Evolutionary conservation across 2,888 invertebrate genomes (phyloP).

Genomic region (Drosophila pseudotalamancana): DNA sequence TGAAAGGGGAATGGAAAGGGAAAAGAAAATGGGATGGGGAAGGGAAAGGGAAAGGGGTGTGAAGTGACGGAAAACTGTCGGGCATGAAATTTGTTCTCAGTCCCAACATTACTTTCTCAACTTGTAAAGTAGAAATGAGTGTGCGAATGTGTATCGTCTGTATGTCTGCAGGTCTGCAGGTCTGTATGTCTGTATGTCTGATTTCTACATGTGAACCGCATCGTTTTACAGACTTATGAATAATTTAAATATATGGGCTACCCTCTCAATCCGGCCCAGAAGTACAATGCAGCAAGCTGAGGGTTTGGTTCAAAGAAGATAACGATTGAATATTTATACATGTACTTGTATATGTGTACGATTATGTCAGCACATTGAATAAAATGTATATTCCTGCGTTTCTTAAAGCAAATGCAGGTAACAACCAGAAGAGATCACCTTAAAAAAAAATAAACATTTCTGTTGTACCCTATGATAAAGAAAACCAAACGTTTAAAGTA

Average conservation of each 20-base stretch:
- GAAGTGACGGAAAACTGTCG: constrained; percentile 45
- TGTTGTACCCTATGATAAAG: constrained; percentile 16
- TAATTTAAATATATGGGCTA: constrained; percentile 49
- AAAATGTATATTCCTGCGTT: constrained; percentile 10
- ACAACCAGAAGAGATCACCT: background rate
- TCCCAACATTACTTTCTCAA: constrained; percentile 35
- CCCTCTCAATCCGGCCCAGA: background rate
- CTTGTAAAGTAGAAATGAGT: constrained; percentile 22
- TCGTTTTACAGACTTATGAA: constrained; percentile 68
- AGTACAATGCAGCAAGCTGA: background rate
- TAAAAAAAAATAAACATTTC: constrained; percentile 1
- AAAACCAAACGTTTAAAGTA: too few relatives aligned
- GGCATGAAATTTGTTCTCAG: constrained; percentile 54
- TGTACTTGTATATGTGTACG: constrained; percentile 3
- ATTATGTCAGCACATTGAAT: constrained; percentile 35
- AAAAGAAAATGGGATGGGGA: too few relatives aligned
- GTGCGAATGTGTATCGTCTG: constrained; percentile 1
- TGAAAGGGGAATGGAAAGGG: too few relatives aligned
- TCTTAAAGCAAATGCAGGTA: constrained; percentile 20
- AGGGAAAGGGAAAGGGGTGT: constrained; percentile 1
- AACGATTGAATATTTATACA: constrained; percentile 60
- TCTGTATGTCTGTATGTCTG: constrained; percentile 3
- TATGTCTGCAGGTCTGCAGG: background rate
- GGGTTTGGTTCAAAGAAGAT: constrained; percentile 17
- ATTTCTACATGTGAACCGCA: constrained; percentile 46